Percentiles rank a stretch among this genome's conserved stretches.
Evolutionary conservation across 2,888 invertebrate species (phyloP).

Genomic region (Sepiola atlantica): DNA sequence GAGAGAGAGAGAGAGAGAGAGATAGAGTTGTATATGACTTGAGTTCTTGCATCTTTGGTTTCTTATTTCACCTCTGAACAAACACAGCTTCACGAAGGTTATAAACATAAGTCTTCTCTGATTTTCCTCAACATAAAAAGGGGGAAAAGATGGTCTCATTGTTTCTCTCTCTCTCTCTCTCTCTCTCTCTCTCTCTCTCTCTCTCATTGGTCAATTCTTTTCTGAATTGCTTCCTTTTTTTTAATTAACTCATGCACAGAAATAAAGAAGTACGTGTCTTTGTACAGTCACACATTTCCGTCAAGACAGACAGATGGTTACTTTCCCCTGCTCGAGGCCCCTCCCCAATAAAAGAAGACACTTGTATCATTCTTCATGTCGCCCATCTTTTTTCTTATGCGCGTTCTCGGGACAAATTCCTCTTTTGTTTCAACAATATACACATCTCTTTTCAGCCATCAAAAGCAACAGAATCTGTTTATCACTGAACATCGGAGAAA

Average conservation of each 20-base stretch:
- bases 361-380: neutral
- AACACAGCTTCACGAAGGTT: neutral
- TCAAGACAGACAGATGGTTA: neutral
- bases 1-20: too few relatives aligned
- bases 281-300: neutral
- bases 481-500: constrained; percentile 1
- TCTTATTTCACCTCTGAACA: neutral
- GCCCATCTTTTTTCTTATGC: neutral
- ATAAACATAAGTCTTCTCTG: neutral
- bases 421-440: neutral
- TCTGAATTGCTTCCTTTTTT: neutral
- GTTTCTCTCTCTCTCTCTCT: neutral
- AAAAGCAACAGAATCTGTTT: neutral
- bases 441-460: neutral
- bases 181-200: neutral
- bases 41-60: neutral
- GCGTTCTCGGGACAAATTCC: neutral
- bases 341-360: neutral
- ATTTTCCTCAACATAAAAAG: neutral
- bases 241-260: neutral
- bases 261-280: neutral
- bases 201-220: neutral
- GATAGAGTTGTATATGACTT: neutral
- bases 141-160: neutral
- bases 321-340: neutral